Conservation (phyloP, 2,888 invertebrate genomes). For the Phyto melanocephala region DNA sequence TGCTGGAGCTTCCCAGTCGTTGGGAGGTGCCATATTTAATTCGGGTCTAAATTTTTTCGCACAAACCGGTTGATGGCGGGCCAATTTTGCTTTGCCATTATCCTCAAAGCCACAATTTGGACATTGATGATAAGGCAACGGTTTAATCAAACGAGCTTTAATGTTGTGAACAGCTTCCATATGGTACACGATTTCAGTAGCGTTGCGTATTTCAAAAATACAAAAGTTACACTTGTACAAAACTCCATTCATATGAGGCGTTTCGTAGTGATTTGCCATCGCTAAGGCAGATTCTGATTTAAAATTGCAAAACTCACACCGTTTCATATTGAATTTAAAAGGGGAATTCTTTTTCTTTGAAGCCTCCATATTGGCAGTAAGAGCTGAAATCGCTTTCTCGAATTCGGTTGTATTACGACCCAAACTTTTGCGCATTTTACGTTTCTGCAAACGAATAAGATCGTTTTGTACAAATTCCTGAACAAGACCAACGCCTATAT, state of each 20-base stretch:
- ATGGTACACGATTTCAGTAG: constrained; percentile 93
- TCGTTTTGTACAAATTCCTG: constrained; percentile 97
- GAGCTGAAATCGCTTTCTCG: constrained; percentile 88
- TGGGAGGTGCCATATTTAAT: constrained; percentile 90
- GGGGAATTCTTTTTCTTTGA: constrained; percentile 92
- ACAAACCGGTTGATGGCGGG: constrained; percentile 92
- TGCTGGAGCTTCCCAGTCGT: constrained; percentile 95
- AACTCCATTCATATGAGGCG: constrained; percentile 93
- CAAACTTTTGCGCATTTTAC: constrained; percentile 84
- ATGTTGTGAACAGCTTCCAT: constrained; percentile 94
- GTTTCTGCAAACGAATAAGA: constrained; percentile 90
- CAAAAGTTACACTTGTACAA: constrained; percentile 93
- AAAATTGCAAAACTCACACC: constrained; percentile 93
- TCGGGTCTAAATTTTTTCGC: constrained; percentile 93
- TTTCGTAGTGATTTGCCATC: constrained; percentile 92
- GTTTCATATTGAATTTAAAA: constrained; percentile 86
- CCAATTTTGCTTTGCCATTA: constrained; percentile 93
- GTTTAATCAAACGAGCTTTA: constrained; percentile 89
- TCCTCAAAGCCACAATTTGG: constrained; percentile 96
- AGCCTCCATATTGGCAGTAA: constrained; percentile 90
- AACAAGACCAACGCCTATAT: constrained; percentile 93
- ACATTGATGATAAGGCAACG: constrained; percentile 93
- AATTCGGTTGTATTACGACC: constrained; percentile 82
- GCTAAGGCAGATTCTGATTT: constrained; percentile 91
- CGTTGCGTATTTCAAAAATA: constrained; percentile 88